Percentiles rank a stretch among this genome's conserved stretches.
These are phyloP conservation scores for Drosophila tani DNA, from an alignment of 1,140 invertebrate genomes.

Conservation along the genomic window DNA sequence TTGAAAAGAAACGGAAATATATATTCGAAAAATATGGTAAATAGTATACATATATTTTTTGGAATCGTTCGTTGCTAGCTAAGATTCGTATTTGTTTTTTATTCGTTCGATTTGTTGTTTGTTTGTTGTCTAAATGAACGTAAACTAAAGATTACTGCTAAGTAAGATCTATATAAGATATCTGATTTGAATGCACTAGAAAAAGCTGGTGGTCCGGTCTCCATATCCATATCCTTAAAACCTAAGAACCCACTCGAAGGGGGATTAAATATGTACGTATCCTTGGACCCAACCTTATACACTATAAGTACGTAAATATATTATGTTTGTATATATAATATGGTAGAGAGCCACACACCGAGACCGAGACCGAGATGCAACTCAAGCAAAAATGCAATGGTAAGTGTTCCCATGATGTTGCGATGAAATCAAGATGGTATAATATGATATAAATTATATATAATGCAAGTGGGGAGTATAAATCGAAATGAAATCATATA, in stretches of 20 bases:
- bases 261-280: background rate
- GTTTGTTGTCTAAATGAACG: conserved; percentile 43
- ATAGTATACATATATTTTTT: conserved; percentile 22
- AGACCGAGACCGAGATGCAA: conserved; percentile 44
- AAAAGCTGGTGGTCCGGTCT: conserved; percentile 38
- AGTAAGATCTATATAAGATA: conserved; percentile 27
- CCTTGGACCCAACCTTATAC: conserved; percentile 5
- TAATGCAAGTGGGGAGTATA: conserved; percentile 15
- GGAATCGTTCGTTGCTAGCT: conserved; percentile 22
- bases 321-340: conserved; percentile 21
- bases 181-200: conserved; percentile 25
- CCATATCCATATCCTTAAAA: background rate
- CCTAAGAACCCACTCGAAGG: no score
- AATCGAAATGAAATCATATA: conserved; percentile 33
- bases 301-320: conserved; percentile 12
- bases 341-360: conserved; percentile 26
- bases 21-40: conserved; percentile 22
- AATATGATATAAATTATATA: conserved; percentile 28
- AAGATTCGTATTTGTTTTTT: conserved; percentile 1
- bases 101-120: conserved; percentile 12
- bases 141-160: conserved; percentile 52
- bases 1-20: conserved; percentile 68
- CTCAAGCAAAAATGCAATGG: conserved; percentile 70
- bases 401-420: conserved; percentile 6
- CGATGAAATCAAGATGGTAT: conserved; percentile 26